Percentiles rank a stretch among this genome's conserved stretches.
Conservation (phyloP, 2,113 vertebrate species). For the Pitta sordida region DNA sequence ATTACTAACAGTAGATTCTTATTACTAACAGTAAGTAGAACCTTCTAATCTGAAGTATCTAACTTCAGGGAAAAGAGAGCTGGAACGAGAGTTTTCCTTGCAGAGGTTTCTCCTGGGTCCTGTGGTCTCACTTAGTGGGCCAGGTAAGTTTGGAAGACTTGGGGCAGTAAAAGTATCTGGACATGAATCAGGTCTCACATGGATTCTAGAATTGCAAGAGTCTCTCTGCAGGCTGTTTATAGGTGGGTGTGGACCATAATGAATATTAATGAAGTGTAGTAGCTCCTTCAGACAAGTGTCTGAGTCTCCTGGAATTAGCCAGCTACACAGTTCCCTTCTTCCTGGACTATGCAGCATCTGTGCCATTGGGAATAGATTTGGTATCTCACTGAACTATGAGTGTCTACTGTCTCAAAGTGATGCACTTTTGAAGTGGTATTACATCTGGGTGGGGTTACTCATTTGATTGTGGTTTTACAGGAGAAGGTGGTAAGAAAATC, state of each 20-base stretch:
- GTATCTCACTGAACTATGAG: background rate
- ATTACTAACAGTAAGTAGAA: too few species aligned
- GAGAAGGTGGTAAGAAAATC: background rate
- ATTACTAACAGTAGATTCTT: background rate
- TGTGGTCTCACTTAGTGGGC: background rate
- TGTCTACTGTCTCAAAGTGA: background rate
- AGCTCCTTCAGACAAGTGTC: background rate
- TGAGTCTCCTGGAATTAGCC: background rate
- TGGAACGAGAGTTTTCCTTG: background rate
- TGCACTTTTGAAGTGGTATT: background rate
- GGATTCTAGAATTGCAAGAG: background rate
- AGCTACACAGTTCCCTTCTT: background rate
- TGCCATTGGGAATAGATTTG: background rate
- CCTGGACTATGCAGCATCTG: background rate
- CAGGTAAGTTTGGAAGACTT: background rate
- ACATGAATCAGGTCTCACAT: background rate
- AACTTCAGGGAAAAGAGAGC: background rate
- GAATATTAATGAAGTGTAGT: background rate
- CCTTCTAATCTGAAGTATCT: background rate
- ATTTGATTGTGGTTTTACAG: background rate
- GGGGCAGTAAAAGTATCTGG: background rate
- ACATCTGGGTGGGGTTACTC: background rate
- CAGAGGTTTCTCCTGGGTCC: background rate
- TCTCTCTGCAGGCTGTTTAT: background rate
- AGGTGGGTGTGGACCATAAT: background rate